Percentiles rank a stretch among this genome's conserved stretches.
These are phyloP conservation scores for Antheraea pernyi DNA, from an alignment of 1,140 invertebrate genomes.

Conservation along the genomic window DNA sequence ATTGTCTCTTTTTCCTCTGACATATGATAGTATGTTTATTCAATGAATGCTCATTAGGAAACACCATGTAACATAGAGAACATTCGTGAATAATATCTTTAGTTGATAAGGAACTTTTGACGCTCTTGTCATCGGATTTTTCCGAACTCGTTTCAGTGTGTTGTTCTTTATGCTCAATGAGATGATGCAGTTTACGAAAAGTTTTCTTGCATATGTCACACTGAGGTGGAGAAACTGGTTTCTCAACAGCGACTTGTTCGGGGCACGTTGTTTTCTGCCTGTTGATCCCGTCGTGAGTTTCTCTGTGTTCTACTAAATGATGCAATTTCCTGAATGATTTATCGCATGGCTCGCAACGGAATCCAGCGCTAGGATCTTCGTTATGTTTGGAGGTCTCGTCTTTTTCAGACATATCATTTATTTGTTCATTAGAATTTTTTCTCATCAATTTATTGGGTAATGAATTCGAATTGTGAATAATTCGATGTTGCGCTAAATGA, in stretches of 20 bases:
- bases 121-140: slow-evolving; percentile 69
- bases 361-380: slow-evolving; percentile 69
- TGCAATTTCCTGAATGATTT: slow-evolving; percentile 77
- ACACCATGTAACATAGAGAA: slow-evolving; percentile 77
- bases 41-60: slow-evolving; percentile 75
- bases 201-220: slow-evolving; percentile 76
- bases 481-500: slow-evolving; percentile 72
- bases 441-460: slow-evolving; percentile 33
- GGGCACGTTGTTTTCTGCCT: slow-evolving; percentile 43
- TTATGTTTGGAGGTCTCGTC: slow-evolving; percentile 31
- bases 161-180: slow-evolving; percentile 74
- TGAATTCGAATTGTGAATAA: slow-evolving; percentile 60
- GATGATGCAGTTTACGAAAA: slow-evolving; percentile 70
- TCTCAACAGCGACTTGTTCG: slow-evolving; percentile 30
- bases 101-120: slow-evolving; percentile 64
- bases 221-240: slow-evolving; percentile 37
- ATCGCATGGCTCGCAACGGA: slow-evolving; percentile 76
- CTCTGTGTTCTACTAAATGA: slow-evolving; percentile 75
- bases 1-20: slow-evolving; percentile 67
- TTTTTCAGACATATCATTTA: slow-evolving; percentile 42
- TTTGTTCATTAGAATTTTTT: slow-evolving; percentile 62
- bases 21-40: slow-evolving; percentile 71
- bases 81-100: slow-evolving; percentile 78
- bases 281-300: slow-evolving; percentile 69
- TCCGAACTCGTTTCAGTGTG: slow-evolving; percentile 69